These are phyloP conservation scores for Graptemys geographica DNA, from an alignment of 2,797 vertebrate species.

Conservation along the genomic window DNA sequence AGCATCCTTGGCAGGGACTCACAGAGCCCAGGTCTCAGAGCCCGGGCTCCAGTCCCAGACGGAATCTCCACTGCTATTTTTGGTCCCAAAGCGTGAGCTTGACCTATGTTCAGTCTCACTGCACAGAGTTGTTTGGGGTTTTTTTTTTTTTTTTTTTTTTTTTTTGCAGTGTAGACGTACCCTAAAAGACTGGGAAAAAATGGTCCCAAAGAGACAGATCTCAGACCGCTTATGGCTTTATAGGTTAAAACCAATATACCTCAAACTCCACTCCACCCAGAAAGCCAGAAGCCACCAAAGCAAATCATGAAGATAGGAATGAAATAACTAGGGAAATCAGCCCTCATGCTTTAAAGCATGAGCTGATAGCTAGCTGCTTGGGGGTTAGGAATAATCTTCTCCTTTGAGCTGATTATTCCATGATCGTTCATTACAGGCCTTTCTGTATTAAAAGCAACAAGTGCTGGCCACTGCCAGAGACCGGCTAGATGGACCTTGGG, in stretches of 20 bases:
- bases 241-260: background rate
- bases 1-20: background rate
- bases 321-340: background rate
- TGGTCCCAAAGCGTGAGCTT: background rate
- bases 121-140: background rate
- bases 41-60: background rate
- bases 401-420: background rate
- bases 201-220: background rate
- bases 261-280: background rate
- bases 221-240: background rate
- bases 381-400: background rate
- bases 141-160: too few relatives aligned
- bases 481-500: background rate
- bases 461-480: conserved; percentile 2
- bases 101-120: background rate
- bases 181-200: background rate
- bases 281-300: background rate
- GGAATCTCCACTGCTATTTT: background rate
- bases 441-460: background rate
- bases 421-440: background rate
- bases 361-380: fast-evolving
- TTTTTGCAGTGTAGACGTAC: background rate
- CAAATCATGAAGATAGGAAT: background rate
- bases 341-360: fast-evolving
- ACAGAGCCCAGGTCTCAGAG: background rate